Evolutionary conservation across 1,140 invertebrate genomes (phyloP), one percentile per base, ranked within the genome.

Genomic region (Bombus pascuorum): DNA sequence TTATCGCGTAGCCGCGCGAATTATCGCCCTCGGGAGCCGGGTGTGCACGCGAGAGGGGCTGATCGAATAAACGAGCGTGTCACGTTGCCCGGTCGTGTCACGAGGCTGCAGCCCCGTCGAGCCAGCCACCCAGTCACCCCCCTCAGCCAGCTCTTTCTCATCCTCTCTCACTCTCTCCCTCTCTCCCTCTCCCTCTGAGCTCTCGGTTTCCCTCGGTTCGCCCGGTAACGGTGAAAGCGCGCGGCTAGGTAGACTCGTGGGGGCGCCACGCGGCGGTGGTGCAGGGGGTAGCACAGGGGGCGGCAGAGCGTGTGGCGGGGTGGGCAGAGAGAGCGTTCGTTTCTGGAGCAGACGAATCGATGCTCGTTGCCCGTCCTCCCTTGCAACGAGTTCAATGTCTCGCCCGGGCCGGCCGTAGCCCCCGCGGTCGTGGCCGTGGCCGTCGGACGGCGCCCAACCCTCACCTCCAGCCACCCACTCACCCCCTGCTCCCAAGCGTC

Each of bases 301-400:
- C 3, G 62, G 62, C 15, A 32, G n/a, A 66, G 13, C 13, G 62
- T 15, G 62, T 42, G 72, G 84, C 79, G 87, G 88, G 90, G 88
- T 88, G 86, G 88, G 86, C 78, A 78, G 87, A 84, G 89, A 87
- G 75, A 85, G 88, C 78, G 90, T 90, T 91, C 92, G 92, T 93
- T 94, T 94, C 92, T 94, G 89, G 93, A 93, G 93, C 93, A 94
- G 93, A 93, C 93, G 91, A 94, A 94, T 94, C 93, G 93, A 94
- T 94, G 92, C 91, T 87, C 90, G 89, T 85, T 87, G 89, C 91
- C 89, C 88, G 82, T 88, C 88, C 89, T 87, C 91, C 91, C 87
- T 92, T 93, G 92, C 93, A 94, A 91, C 92, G 93, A 94, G 93
- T 94, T 94, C 93, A 94, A 94, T 93, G 93, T 93, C 93, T 94